A percentile compares a stretch with the other conserved stretches of the same genome.
Conservation (phyloP, 64 coral and sea anemone genomes). For the Cladopsammia gracilis region DNA sequence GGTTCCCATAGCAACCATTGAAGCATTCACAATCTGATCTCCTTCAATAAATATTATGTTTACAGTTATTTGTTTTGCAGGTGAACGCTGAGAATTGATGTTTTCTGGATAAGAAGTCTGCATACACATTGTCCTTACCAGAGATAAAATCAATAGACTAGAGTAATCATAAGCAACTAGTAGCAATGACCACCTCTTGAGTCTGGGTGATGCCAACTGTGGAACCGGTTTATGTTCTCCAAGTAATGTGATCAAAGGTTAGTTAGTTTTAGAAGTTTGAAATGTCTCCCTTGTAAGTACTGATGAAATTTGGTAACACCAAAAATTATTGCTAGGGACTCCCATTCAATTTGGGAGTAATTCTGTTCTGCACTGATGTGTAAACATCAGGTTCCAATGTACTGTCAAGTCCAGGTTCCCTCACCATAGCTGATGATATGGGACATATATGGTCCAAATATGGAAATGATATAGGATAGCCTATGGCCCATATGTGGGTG, state of each 20-base stretch:
- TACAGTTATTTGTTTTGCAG: constrained; percentile 26
- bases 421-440: constrained; percentile 9
- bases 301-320: no score
- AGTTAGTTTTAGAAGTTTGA: constrained; percentile 53
- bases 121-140: constrained; percentile 33
- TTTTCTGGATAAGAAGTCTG: constrained; percentile 14
- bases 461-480: constrained; percentile 1
- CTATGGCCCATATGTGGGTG: constrained; percentile 14
- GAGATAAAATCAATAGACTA: constrained; percentile 52
- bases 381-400: no score
- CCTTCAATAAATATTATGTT: constrained; percentile 41
- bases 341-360: no score
- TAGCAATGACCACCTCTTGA: constrained; percentile 65
- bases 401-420: background rate
- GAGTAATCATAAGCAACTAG: constrained; percentile 60
- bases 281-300: constrained; percentile 16
- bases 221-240: constrained; percentile 55
- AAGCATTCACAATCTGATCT: background rate
- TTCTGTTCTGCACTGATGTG: no score
- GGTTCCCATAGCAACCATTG: constrained; percentile 47
- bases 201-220: constrained; percentile 52
- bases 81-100: no score
- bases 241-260: constrained; percentile 34
- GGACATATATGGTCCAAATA: constrained; percentile 20
- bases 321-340: no score